Evolutionary conservation across 2,113 vertebrate species (phyloP).

Genomic region (Beaufortia kweichowensis): DNA sequence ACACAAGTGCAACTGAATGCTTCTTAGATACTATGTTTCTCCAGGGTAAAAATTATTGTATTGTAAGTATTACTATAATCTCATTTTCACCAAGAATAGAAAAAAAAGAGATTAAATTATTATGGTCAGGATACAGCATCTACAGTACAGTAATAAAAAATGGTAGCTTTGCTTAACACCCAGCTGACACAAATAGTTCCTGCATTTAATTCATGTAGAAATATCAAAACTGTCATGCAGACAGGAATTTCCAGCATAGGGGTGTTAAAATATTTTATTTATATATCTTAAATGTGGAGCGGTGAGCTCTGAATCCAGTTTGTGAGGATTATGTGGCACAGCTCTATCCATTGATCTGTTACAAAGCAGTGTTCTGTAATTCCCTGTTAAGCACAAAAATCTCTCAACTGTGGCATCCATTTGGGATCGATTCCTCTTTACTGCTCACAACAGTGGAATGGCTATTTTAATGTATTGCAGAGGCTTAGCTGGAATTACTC

Average conservation of each 20-base stretch:
- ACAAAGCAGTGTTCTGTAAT: neutral
- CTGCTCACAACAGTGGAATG: conserved; percentile 16
- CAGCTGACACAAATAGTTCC: neutral
- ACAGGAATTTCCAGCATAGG: neutral
- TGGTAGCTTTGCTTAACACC: neutral
- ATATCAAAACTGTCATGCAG: neutral
- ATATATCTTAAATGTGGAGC: neutral
- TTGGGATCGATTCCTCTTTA: conserved; percentile 17
- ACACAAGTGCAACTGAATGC: too few species aligned
- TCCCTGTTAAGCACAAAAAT: conserved; percentile 3
- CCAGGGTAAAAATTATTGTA: too few species aligned
- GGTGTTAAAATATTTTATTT: neutral
- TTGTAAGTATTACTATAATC: too few species aligned
- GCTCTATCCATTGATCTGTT: neutral
- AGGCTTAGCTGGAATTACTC: neutral
- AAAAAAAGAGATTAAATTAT: neutral
- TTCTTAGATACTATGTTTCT: too few species aligned
- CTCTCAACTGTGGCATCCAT: neutral
- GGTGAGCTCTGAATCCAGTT: neutral
- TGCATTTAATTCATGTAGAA: neutral
- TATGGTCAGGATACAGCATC: neutral
- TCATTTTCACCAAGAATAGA: neutral
- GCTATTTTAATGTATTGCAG: conserved; percentile 30
- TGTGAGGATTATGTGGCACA: neutral
- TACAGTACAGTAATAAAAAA: neutral